Evolutionary conservation across 2,888 invertebrate species (phyloP), one percentile per base, ranked within the genome.

Genomic region (Mesoligia furuncula): DNA sequence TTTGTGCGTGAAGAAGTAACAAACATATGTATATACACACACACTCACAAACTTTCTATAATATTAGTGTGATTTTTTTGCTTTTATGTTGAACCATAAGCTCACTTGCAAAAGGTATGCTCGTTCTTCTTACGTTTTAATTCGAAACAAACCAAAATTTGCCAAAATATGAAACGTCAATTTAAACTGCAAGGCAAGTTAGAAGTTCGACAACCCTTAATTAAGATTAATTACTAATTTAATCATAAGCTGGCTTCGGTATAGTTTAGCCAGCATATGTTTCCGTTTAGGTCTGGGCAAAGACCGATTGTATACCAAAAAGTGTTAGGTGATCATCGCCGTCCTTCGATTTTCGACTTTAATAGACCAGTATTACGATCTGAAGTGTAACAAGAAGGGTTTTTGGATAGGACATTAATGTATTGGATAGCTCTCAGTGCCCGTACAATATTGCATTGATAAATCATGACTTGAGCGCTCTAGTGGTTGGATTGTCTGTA

Each of bases 371-470:
- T 1, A 15, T n/a, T 78, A 75, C 8, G 68, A 76, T 62, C 20
- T 13, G 0, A 73, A 61, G 2, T 81, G 8, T 27, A 54, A 51
- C 1, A 27, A 39, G 0, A 8, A 7, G 2, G 8, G 5, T 65
- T 48, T 65, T 31, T 15, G 39, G 42, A 8, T 75, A 66, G 0
- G 66, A 9, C 67, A 42, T 73, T 74, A 13, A 69, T 31, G 20
- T 17, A 17, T 72, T 36, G n/a, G 6, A 11, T 0, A 7, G n/a
- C 57, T 42, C 54, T 51, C 48, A 61, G 61, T 77, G 62, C 31
- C 61, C 68, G 59, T 76, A 76, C 75, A 87, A 79, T 87, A 86
- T 84, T 87, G 85, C 81, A 81, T 79, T 86, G 77, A 84, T 86
- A 87, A 87, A 86, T 86, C 85, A 87, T 72, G 85, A 67, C 73